These are phyloP conservation scores for Melanargia galathea DNA, from an alignment of 2,888 invertebrate genomes.

Conservation along the genomic window DNA sequence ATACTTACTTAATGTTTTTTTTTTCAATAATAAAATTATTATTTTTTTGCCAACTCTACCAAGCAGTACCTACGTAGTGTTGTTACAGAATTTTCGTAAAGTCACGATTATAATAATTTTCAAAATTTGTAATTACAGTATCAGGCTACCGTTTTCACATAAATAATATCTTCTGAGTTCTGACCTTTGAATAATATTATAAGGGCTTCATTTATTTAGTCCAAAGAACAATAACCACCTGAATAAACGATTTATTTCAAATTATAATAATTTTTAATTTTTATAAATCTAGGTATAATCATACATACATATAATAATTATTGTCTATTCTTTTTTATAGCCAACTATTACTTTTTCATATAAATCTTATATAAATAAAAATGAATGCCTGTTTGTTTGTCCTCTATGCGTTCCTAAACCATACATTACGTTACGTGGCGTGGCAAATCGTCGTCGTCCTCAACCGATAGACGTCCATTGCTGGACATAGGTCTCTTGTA, in stretches of 20 bases:
- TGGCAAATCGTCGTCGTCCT: too few relatives aligned
- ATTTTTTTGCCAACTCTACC: constrained; percentile 53
- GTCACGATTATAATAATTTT: constrained; percentile 75
- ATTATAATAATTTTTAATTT: too few relatives aligned
- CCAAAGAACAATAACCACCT: background rate
- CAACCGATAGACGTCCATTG: too few relatives aligned
- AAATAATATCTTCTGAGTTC: constrained; percentile 51
- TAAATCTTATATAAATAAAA: too few relatives aligned
- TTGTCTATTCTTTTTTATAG: too few relatives aligned
- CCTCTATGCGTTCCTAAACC: too few relatives aligned
- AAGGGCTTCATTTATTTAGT: constrained; percentile 13
- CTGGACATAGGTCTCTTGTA: too few relatives aligned
- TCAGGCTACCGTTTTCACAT: constrained; percentile 69
- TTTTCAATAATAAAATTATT: constrained; percentile 29
- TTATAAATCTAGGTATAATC: too few relatives aligned
- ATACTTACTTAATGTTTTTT: background rate
- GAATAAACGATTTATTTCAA: background rate
- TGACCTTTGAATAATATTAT: constrained; percentile 28
- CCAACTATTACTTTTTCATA: too few relatives aligned
- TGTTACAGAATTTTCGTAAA: constrained; percentile 63
- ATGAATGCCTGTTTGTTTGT: too few relatives aligned
- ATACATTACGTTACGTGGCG: background rate
- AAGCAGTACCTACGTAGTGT: constrained; percentile 56
- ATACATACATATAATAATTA: too few relatives aligned
- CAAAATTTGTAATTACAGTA: constrained; percentile 73